Percentiles rank a stretch among this genome's conserved stretches.
phyloP scores from a whole-genome alignment of 2,888 invertebrate genomes.

The Nomada hirtipes region DNA sequence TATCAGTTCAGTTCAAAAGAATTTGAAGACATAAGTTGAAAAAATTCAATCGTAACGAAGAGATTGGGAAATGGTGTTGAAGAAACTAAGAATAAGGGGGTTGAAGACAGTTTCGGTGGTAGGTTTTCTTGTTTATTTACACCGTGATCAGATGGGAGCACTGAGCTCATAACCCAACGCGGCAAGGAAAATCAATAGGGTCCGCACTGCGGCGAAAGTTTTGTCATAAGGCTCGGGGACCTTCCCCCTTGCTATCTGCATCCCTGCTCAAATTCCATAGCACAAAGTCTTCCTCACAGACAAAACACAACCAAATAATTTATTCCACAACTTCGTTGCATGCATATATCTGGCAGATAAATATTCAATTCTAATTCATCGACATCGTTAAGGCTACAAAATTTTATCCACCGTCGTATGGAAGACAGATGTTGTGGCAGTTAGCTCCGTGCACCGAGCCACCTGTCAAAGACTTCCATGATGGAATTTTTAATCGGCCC shows the following conservation, averaged over 20 bases:
- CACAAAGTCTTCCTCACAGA: background rate
- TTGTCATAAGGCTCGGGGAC: constrained; percentile 72
- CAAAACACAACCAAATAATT: background rate
- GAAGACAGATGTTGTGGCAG: constrained; percentile 77
- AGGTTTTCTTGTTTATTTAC: constrained; percentile 82
- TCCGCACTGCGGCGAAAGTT: constrained; percentile 83
- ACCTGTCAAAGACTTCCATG: constrained; percentile 80
- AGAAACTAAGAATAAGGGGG: background rate
- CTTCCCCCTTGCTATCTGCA: constrained; percentile 20
- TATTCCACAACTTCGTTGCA: background rate
- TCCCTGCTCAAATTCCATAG: constrained; percentile 1
- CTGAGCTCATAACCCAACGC: constrained; percentile 67
- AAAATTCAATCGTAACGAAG: no score
- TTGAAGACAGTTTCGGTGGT: constrained; percentile 27
- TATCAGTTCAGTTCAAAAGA: no score
- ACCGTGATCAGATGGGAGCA: constrained; percentile 68
- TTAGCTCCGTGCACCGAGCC: constrained; percentile 72
- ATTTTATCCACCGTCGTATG: constrained; percentile 66
- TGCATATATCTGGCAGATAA: background rate
- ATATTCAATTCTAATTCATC: background rate
- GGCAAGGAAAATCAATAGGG: constrained; percentile 82
- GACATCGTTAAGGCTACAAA: constrained; percentile 8
- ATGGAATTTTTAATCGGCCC: constrained; percentile 82
- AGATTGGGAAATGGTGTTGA: background rate
- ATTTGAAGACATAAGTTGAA: no score